These are phyloP conservation scores for Crax fasciolata DNA, from an alignment of 2,797 vertebrate species.

Conservation along the genomic window DNA sequence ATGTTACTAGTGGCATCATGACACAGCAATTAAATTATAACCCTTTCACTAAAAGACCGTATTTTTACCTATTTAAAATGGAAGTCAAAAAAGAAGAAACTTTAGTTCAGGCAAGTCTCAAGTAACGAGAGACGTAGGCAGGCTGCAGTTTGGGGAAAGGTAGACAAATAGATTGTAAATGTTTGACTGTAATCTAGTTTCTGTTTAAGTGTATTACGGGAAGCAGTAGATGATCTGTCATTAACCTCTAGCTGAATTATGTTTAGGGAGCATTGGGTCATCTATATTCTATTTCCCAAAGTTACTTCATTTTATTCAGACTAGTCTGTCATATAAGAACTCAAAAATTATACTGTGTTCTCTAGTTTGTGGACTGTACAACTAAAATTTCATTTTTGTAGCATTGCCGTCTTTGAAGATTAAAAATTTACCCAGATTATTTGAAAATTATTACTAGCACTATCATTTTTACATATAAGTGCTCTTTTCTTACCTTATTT, in stretches of 20 bases:
- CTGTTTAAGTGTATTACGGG: not conserved
- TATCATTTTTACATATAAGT: not conserved
- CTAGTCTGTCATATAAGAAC: not conserved
- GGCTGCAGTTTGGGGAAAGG: not conserved
- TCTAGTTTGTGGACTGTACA: not conserved
- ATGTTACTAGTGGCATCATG: constrained; percentile 26
- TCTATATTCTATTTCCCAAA: not conserved
- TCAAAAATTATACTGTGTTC: not conserved
- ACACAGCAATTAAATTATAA: constrained; percentile 54
- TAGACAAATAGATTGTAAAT: not conserved
- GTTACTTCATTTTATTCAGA: constrained; percentile 19
- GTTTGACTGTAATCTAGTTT: not conserved
- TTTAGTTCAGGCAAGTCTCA: not conserved
- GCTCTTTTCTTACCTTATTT: not conserved
- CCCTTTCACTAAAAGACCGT: not conserved
- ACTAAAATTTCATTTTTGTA: not conserved
- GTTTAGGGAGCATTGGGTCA: not conserved
- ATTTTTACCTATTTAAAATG: not conserved
- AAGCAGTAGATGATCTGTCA: not conserved
- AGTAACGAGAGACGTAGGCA: not conserved
- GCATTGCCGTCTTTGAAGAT: not conserved
- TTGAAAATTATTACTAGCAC: not conserved
- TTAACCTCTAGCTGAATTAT: not conserved
- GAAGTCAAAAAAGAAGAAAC: not conserved
- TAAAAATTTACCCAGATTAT: not conserved